These are phyloP conservation scores for Abscondita cerata DNA, from an alignment of 2,888 invertebrate species.

Conservation along the genomic window DNA sequence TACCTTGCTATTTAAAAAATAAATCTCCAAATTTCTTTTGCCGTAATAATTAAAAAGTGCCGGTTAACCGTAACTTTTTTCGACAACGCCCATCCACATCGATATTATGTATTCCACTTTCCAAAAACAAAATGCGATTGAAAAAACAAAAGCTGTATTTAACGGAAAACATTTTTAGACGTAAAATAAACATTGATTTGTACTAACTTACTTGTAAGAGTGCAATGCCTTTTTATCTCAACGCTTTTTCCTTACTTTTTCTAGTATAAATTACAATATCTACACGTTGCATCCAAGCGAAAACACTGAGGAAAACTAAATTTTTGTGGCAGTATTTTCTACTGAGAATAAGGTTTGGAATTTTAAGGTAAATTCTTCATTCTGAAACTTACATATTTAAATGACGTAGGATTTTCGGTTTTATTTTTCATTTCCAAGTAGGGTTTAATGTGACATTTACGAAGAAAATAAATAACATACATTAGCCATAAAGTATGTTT, in stretches of 20 bases:
- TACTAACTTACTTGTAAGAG: constrained; percentile 4
- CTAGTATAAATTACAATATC: constrained; percentile 17
- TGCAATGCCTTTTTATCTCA: constrained; percentile 12
- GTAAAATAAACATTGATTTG: too few relatives aligned
- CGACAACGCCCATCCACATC: too few relatives aligned
- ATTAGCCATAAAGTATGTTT: too few relatives aligned
- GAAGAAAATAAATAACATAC: too few relatives aligned
- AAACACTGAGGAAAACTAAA: constrained; percentile 15
- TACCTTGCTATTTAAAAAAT: too few relatives aligned
- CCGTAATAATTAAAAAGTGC: too few relatives aligned
- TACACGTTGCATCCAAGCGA: constrained; percentile 19
- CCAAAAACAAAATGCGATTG: too few relatives aligned
- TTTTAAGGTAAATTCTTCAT: constrained; percentile 7
- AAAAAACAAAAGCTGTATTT: too few relatives aligned
- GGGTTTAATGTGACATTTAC: constrained; percentile 10
- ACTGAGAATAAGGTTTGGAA: not conserved
- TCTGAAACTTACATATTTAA: constrained; percentile 9
- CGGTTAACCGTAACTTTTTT: too few relatives aligned
- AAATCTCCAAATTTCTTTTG: too few relatives aligned
- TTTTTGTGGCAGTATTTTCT: constrained; percentile 14
- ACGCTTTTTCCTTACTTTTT: constrained; percentile 10
- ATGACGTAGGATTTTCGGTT: constrained; percentile 5
- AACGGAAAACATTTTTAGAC: too few relatives aligned
- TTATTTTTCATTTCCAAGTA: constrained; percentile 10
- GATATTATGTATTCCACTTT: too few relatives aligned